A percentile compares a stretch with the other conserved stretches of the same genome.
Conservation (phyloP, 1,140 invertebrate genomes). For the Penaeus vannamei region DNA sequence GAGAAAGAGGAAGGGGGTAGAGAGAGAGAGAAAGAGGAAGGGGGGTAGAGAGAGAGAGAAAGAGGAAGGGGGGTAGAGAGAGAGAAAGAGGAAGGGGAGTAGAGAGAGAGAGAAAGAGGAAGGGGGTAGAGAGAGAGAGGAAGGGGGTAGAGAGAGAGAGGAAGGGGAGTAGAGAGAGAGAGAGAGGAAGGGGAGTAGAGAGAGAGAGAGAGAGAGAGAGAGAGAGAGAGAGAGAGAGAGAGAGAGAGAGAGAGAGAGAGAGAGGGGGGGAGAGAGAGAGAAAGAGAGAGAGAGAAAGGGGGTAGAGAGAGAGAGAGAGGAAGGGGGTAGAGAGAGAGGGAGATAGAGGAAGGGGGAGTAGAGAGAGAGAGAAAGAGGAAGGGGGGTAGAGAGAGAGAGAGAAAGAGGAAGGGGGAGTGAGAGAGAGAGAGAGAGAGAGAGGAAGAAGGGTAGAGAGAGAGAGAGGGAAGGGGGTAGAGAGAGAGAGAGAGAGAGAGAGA, state of each 20-base stretch:
- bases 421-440: not conserved
- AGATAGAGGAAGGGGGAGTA: not conserved
- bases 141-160: not conserved
- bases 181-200: not conserved
- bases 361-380: not conserved
- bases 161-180: not conserved
- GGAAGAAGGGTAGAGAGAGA: too few species aligned
- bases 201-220: not conserved
- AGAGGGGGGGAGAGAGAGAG: too few species aligned
- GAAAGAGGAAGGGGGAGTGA: not conserved
- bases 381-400: not conserved
- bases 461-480: too few species aligned
- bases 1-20: too few species aligned
- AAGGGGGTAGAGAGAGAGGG: not conserved
- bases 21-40: not conserved
- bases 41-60: not conserved
- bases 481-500: too few species aligned
- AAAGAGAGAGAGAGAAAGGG: not conserved
- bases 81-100: not conserved
- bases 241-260: too few species aligned
- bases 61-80: not conserved
- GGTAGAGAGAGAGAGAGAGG: not conserved
- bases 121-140: not conserved
- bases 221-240: not conserved
- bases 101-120: too few species aligned